phyloP scores from a whole-genome alignment of 1,140 invertebrate genomes.

The Eriosoma lanigerum region DNA sequence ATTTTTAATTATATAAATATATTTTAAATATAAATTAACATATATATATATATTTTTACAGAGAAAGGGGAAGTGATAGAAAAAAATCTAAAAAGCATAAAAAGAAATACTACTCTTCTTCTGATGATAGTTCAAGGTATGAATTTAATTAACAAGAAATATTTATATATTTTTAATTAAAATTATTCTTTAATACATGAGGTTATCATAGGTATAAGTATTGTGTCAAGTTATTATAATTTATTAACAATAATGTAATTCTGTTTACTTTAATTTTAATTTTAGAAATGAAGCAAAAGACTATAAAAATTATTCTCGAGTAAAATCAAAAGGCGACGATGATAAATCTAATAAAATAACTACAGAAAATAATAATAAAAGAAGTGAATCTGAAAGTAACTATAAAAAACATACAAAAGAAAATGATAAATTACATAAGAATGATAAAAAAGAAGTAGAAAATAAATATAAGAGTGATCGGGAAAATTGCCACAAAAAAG shows the following conservation, averaged over 20 bases:
- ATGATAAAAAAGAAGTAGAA: slow-evolving; percentile 39
- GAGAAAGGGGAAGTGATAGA: slow-evolving; percentile 54
- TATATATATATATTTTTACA: slow-evolving; percentile 52
- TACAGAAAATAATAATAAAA: slow-evolving; percentile 29
- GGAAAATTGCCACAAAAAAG: slow-evolving; percentile 13
- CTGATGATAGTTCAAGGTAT: slow-evolving; percentile 46
- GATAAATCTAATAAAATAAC: slow-evolving; percentile 19
- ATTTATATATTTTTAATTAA: neutral
- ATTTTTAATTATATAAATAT: neutral
- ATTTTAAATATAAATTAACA: neutral
- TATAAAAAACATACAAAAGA: slow-evolving; percentile 46
- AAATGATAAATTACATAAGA: slow-evolving; percentile 51
- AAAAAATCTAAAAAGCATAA: slow-evolving; percentile 54
- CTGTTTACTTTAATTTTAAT: neutral
- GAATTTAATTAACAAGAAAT: neutral
- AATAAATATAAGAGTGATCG: slow-evolving; percentile 28
- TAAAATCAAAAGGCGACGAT: slow-evolving; percentile 42
- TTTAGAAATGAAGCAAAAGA: slow-evolving; percentile 20
- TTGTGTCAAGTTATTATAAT: too few relatives aligned
- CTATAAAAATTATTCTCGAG: slow-evolving; percentile 52
- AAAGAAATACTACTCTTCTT: slow-evolving; percentile 40
- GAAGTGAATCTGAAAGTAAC: slow-evolving; percentile 48
- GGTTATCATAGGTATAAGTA: too few relatives aligned
- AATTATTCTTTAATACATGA: neutral
- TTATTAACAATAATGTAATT: neutral